Evolutionary conservation across 2,888 invertebrate genomes (phyloP), one percentile per base, ranked within the genome.

Genomic region (Schizotus pectinicornis): DNA sequence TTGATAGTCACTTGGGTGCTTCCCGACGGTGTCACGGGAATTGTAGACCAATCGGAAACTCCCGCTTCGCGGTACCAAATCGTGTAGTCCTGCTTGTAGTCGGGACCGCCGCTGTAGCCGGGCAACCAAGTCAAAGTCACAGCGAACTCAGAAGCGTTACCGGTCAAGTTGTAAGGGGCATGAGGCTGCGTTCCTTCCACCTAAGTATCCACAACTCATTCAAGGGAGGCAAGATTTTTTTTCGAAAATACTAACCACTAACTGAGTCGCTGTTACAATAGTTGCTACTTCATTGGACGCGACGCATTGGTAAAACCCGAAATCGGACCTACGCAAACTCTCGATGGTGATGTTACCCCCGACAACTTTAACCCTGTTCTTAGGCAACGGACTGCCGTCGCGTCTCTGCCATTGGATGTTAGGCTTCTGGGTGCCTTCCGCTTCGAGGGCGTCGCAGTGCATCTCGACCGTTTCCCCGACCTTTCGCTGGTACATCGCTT

Each of bases 211-310:
- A 42, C 14, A 8, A 6, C 8, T 42, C 7, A 12, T 11, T 37
- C n/a, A 9, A n/a, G 7, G 2, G 3, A 35, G 3, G 36, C 34
- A 35, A n/a, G 3, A 3, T 35, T 6, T 35, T 35, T 35, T 9
- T 30, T 12, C 11, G 30, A 13, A 5, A 3, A 13, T 2, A 45
- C 45, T 32, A 67, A 95, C 91, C 68, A 94, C 92, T 59, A 95
- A 82, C 77, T 94, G 94, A 46, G 94, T 94, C 67, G 92, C 88
- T 12, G 93, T 90, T 55, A 95, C 91, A 77, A 97, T 90, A n/a
- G 94, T 95, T 39, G 96, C 95, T 69, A 97, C 95, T 83, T 95
- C 95, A 79, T 97, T 98, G 62, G 91, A 89, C 14, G 94, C 95
- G 68, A 96, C 91, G 81, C 98, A 98, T 81, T 98, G 95, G 80